Evolutionary conservation across 64 coral and sea anemone genomes (phyloP), one percentile per base, ranked within the genome.

Genomic region (Stichodactyla helianthus): DNA sequence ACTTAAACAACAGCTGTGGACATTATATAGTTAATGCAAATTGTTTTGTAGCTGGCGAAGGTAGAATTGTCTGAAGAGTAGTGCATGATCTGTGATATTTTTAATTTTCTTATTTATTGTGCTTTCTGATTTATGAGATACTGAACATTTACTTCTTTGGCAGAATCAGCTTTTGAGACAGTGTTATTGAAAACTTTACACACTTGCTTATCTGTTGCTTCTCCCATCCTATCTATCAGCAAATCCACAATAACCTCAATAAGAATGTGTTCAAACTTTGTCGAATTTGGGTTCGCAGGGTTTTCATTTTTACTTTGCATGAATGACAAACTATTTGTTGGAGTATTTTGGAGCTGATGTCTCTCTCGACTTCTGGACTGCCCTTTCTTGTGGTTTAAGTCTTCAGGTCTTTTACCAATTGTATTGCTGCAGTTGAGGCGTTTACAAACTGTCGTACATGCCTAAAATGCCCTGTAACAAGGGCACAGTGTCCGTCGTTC

Each of bases 151-250:
- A 82, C 60, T 59, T 67, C 87, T 51, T 60, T 59, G 31, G 50
- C 77, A 44, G 28, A 59, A 50, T 88, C 57, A 79, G 79, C 77
- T 60, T 55, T 77, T 18, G 71, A 20, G 9, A 56, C 87, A 25
- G 80, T 60, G 87, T 82, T 88, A 44, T 88, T 88, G 27, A 62
- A 88, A 26, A 88, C 77, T 82, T 82, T 65, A 88, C 77, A 64
- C 18, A 88, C 57, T 60, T 88, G 16, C 53, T 23, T 5, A 44
- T 82, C 87, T 35, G 77, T 50, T 62, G 79, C 77, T 63, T 82
- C 77, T 88, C 79, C 77, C 27, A 79, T 13, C 59, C 79, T 82
- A 50, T 88, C 77, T 27, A 82, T 82, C 55, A 88, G 55, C 59
- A 63, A 15, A 56, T 88, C 77, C n/a, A 59, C 22, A 79, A 88